These are phyloP conservation scores for Leptodactylus fuscus DNA, from an alignment of 2,113 vertebrate species.

Conservation along the genomic window DNA sequence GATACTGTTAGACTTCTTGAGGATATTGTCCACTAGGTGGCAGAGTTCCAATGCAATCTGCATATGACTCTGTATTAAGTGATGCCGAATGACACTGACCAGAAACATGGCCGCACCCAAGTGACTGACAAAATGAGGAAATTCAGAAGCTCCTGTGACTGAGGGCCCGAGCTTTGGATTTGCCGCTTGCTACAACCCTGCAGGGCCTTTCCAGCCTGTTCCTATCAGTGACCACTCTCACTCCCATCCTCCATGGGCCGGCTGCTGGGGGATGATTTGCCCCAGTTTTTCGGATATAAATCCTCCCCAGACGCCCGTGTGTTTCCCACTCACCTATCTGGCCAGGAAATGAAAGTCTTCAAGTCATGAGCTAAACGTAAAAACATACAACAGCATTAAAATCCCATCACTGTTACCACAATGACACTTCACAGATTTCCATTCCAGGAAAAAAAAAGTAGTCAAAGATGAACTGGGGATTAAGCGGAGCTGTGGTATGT, in stretches of 20 bases:
- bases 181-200: not conserved
- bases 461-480: not conserved
- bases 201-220: not conserved
- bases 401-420: not conserved
- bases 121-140: too few species aligned
- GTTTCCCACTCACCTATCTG: not conserved
- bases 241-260: not conserved
- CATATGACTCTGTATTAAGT: too few species aligned
- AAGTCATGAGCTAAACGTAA: not conserved
- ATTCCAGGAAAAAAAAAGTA: not conserved
- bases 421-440: not conserved
- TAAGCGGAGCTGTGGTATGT: not conserved
- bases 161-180: not conserved
- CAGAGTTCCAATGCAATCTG: not conserved
- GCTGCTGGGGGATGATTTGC: not conserved
- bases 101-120: not conserved
- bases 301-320: not conserved
- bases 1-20: not conserved
- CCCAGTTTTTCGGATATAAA: too few species aligned
- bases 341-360: not conserved
- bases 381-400: slow-evolving; percentile 31
- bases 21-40: not conserved
- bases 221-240: not conserved
- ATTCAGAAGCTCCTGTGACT: too few species aligned
- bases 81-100: too few species aligned